Percentiles rank a stretch among this genome's conserved stretches.
Evolutionary conservation across 1,140 invertebrate species (phyloP).

Genomic region (Macrobrachium rosenbergii): DNA sequence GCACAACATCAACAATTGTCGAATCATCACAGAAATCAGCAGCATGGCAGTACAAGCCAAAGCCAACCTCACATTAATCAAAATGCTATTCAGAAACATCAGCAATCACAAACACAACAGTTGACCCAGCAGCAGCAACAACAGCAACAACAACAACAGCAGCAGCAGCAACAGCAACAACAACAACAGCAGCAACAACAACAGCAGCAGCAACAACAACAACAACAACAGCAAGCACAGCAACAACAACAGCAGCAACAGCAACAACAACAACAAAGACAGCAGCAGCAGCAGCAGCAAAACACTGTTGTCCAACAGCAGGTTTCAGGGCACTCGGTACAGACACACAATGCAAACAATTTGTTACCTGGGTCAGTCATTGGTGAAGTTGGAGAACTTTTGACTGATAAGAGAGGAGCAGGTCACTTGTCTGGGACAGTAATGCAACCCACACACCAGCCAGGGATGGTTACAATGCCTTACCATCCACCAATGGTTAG

Average conservation of each 20-base stretch:
- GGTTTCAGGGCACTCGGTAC: slow-evolving; percentile 34
- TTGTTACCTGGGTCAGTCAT: slow-evolving; percentile 21
- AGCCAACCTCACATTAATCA: not conserved
- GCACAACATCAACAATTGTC: not conserved
- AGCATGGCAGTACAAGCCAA: no score
- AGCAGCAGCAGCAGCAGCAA: slow-evolving; percentile 49
- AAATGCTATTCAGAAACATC: slow-evolving; percentile 8
- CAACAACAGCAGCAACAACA: slow-evolving; percentile 37
- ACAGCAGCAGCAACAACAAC: slow-evolving; percentile 30
- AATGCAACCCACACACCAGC: slow-evolving; percentile 52
- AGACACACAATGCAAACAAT: slow-evolving; percentile 44
- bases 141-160: slow-evolving; percentile 29
- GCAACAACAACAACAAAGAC: slow-evolving; percentile 29
- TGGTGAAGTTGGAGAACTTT: slow-evolving; percentile 40
- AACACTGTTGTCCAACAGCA: slow-evolving; percentile 53
- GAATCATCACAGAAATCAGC: no score
- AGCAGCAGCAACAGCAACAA: slow-evolving; percentile 37
- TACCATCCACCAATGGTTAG: slow-evolving; percentile 59
- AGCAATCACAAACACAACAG: slow-evolving; percentile 23
- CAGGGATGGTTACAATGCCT: slow-evolving; percentile 44
- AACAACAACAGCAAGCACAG: slow-evolving; percentile 29
- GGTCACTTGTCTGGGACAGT: slow-evolving; percentile 32
- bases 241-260: slow-evolving; percentile 21
- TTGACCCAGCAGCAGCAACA: slow-evolving; percentile 32
- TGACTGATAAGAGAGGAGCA: slow-evolving; percentile 36